Evolutionary conservation across 2,113 vertebrate genomes (phyloP).

Genomic region (Petaurus breviceps): DNA sequence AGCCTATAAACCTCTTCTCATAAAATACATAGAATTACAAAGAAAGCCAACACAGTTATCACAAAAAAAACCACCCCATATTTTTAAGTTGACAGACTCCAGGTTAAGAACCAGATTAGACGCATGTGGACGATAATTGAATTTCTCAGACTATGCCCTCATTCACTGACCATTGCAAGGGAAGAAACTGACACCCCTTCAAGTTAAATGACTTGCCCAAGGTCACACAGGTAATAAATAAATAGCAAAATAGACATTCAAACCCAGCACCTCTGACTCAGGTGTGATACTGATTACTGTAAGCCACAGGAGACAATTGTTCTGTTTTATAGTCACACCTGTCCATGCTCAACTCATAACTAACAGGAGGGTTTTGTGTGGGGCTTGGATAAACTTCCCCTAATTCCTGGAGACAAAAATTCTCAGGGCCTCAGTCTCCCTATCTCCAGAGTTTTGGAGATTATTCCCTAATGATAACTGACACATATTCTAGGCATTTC

Average conservation of each 20-base stretch:
- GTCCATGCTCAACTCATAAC: background rate
- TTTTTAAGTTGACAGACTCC: background rate
- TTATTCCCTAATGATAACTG: background rate
- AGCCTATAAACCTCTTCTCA: background rate
- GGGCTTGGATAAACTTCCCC: background rate
- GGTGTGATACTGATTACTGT: background rate
- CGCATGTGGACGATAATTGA: background rate
- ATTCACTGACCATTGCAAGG: background rate
- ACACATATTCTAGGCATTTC: background rate
- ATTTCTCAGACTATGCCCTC: background rate
- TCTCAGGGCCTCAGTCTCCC: background rate
- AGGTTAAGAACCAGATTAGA: background rate
- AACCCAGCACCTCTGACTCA: background rate
- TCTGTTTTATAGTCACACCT: background rate
- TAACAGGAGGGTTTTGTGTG: background rate
- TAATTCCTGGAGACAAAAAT: background rate
- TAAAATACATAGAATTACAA: background rate
- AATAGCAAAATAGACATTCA: background rate
- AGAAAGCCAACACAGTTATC: background rate
- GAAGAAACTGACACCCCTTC: background rate
- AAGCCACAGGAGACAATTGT: background rate
- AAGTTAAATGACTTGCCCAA: background rate
- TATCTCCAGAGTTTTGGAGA: background rate
- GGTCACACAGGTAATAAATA: too few species aligned
- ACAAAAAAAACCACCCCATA: background rate